phyloP scores from a whole-genome alignment of 2,888 invertebrate genomes.

The Chymomyza amoena region DNA sequence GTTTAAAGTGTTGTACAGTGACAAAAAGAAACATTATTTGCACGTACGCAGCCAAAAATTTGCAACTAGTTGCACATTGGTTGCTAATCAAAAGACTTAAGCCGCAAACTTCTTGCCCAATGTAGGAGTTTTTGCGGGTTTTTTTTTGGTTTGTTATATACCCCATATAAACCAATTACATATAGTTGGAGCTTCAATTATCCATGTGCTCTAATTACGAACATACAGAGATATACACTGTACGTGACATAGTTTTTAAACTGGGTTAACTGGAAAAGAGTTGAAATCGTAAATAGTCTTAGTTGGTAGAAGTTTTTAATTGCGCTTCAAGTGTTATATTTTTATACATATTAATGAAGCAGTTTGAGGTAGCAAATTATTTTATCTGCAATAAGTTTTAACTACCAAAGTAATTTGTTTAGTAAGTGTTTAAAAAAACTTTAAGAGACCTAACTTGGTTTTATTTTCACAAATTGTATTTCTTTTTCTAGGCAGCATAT shows the following conservation, averaged over 20 bases:
- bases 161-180: not conserved
- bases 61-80: constrained; percentile 1
- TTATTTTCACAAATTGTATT: no score
- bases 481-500: no score
- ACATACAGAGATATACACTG: not conserved
- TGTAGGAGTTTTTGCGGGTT: not conserved
- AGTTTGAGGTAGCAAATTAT: not conserved
- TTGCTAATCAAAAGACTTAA: constrained; percentile 43
- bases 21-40: constrained; percentile 19
- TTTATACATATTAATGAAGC: not conserved
- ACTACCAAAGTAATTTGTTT: no score
- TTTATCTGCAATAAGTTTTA: not conserved
- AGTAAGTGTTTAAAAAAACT: no score
- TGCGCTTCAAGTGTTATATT: not conserved
- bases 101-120: constrained; percentile 36
- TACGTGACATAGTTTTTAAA: constrained; percentile 2
- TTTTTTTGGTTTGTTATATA: not conserved
- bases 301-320: not conserved
- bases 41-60: constrained; percentile 36
- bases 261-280: not conserved
- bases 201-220: not conserved
- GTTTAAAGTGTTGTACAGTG: not conserved
- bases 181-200: not conserved
- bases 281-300: not conserved
- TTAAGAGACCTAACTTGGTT: no score